phyloP scores from a whole-genome alignment of 2,113 vertebrate species.

The Sardina pilchardus region DNA sequence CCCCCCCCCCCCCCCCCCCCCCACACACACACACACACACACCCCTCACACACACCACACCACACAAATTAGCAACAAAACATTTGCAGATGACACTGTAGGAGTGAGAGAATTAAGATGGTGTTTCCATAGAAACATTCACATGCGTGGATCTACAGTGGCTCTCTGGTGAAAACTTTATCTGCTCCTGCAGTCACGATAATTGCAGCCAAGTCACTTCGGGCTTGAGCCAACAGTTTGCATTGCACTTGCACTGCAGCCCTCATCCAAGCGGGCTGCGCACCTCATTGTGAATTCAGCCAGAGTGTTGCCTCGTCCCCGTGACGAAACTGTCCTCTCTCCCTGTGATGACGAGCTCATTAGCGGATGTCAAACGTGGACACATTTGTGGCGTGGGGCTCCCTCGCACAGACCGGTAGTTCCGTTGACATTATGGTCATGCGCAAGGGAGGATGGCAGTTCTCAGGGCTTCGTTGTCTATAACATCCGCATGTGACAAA shows the following conservation, averaged over 20 bases:
- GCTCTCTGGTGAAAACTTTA: conserved; percentile 21
- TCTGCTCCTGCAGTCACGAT: not conserved
- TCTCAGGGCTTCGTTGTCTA: not conserved
- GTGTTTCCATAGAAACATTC: conserved; percentile 45
- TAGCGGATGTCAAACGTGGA: not conserved
- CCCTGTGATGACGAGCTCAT: not conserved
- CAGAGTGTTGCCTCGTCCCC: conserved; percentile 21
- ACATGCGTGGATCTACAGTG: conserved; percentile 10
- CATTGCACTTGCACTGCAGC: not conserved
- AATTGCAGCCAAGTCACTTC: conserved; percentile 28
- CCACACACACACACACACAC: not conserved
- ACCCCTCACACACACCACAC: not conserved
- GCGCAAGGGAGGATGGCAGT: not conserved
- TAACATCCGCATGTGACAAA: not conserved
- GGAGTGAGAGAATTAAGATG: conserved; percentile 37
- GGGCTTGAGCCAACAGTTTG: not conserved
- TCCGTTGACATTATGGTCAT: not conserved
- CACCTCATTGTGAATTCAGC: conserved; percentile 34
- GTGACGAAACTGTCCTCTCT: not conserved
- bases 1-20: not conserved
- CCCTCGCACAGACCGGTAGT: not conserved
- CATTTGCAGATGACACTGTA: conserved; percentile 37
- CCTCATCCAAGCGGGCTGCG: not conserved
- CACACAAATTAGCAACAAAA: conserved; percentile 33
- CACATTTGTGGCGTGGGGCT: not conserved